Evolutionary conservation across 2,888 invertebrate species (phyloP).

Genomic region (Hydriomena furcata): DNA sequence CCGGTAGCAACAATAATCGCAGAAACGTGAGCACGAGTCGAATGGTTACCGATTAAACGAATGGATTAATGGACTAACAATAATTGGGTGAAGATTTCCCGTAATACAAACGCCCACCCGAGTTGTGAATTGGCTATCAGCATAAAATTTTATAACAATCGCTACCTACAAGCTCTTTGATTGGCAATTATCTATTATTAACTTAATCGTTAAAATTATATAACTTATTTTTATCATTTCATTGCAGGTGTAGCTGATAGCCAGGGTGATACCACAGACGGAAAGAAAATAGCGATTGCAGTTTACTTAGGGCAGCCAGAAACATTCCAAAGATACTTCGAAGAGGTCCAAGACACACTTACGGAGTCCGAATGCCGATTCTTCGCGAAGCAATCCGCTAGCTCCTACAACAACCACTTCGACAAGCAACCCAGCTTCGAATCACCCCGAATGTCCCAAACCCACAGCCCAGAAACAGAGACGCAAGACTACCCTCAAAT

Average conservation of each 20-base stretch:
- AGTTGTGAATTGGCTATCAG: slow-evolving; percentile 24
- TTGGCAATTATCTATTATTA: slow-evolving; percentile 8
- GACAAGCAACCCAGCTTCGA: slow-evolving; percentile 78
- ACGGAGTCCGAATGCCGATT: slow-evolving; percentile 85
- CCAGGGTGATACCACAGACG: slow-evolving; percentile 88
- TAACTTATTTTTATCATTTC: slow-evolving; percentile 13
- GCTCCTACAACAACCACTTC: slow-evolving; percentile 74
- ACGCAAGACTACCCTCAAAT: slow-evolving; percentile 72
- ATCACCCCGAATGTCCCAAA: slow-evolving; percentile 73
- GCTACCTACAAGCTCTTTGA: slow-evolving; percentile 12
- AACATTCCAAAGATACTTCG: slow-evolving; percentile 87
- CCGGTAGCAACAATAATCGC: slow-evolving; percentile 24
- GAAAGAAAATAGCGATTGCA: slow-evolving; percentile 93
- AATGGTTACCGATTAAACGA: slow-evolving; percentile 19
- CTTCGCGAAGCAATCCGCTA: slow-evolving; percentile 79
- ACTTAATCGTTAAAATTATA: slow-evolving; percentile 4
- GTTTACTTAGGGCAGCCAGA: slow-evolving; percentile 94
- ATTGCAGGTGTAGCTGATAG: slow-evolving; percentile 81
- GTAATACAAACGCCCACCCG: slow-evolving; percentile 22
- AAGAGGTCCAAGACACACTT: slow-evolving; percentile 86
- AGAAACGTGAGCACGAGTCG: slow-evolving; percentile 28
- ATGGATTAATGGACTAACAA: slow-evolving; percentile 18
- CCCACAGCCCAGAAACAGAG: slow-evolving; percentile 74
- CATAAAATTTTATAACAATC: slow-evolving; percentile 24
- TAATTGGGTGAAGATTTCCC: slow-evolving; percentile 26